Base-by-base conservation (phyloP, 2,113 vertebrate species). In the Anguilla rostrata region DNA sequence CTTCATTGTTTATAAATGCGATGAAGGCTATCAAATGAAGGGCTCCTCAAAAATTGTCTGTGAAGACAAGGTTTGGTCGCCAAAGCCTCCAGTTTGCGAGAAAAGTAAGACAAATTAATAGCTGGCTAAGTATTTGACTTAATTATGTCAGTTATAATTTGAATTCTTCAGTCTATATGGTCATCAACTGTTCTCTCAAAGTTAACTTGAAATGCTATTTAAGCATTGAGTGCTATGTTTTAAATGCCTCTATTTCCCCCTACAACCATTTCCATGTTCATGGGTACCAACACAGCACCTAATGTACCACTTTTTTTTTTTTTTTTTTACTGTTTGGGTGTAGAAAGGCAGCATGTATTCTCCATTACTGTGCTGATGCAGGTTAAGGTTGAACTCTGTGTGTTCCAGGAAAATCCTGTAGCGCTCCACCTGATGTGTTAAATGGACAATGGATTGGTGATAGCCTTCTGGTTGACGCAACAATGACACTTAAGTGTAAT, bases 41-140 rank as follows among this genome's bases (percentile, higher is more conserved):
- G 94, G 94, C 26, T 0, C 0, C 0, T 6, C 0, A 16, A 49
- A 1, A 26, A n/a, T 81, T 41, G 81, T 0, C 0, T 95, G 94
- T 87, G 43, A 0, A 0, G 15, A 75, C 1, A 78, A 88, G 1
- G 0, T 80, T 11, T 95, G 94, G 94, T 26, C 0, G 0, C 91
- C 94, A 29, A 0, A 0, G 34, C 5, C 83, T 49, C 92, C 92
- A 78, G 0, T 0, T 12, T 95, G 94, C 89, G 0, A 0, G 41
- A 22, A 1, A 16, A 71, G 88, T 91, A 89, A 87, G 84, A 79
- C 43, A 34, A 29, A n/a, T 75, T 34, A 75, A 75, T 75, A 75
- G 34, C 34, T 34, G 34, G 34, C 34, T 34, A 34, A 34, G 34
- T 34, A 1, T 34, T 34, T 34, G 34, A 34, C 34, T 34, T 34